Evolutionary conservation across 2,797 vertebrate genomes (phyloP), one percentile per base, ranked within the genome.

Genomic region (Aviceda cuculoides): DNA sequence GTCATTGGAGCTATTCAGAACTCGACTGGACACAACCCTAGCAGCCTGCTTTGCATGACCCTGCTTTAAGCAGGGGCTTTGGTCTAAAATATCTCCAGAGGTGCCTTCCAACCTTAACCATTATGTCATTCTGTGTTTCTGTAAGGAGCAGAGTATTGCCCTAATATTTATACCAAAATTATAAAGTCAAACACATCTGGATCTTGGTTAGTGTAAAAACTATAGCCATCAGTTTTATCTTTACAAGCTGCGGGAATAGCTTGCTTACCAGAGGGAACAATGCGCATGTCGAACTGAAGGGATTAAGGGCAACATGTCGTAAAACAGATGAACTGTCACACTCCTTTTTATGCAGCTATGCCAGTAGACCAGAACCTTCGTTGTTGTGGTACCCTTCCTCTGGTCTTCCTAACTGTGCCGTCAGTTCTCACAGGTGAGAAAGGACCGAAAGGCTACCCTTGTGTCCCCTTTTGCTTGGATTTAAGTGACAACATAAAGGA

Each of bases 251-350:
- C 25, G 73, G 28, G 47, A 61, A 29, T 10, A 78, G 13, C 22
- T 67, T 55, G 10, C 19, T 44, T 29, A 37, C 10, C 66, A 78
- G 56, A 73, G 13, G 25, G 37, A 16, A 44, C 59, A 61, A 37
- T 18, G 15, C 2, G 0, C 1, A 0, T 26, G 9, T 49, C 22
- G 55, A 6, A 47, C 15, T 19, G 47, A 63, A 80, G 29, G 13
- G 5, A 66, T 75, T 56, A 65, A 44, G 7, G 18, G 20, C 33
- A 71, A 8, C 11, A 20, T 25, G 10, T n/a, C 33, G 47, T 47
- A 18, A 56, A 85, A 37, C 3, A 53, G 18, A 49, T 44, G 16
- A 61, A 46, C 31, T 33, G 8, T 17, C 25, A 35, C 37, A 21
- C 13, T 40, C 33, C 47, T 71, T 25, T 84, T 70, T 17, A 39